Evolutionary conservation across 2,113 vertebrate species (phyloP).

Genomic region (Anguilla rostrata): DNA sequence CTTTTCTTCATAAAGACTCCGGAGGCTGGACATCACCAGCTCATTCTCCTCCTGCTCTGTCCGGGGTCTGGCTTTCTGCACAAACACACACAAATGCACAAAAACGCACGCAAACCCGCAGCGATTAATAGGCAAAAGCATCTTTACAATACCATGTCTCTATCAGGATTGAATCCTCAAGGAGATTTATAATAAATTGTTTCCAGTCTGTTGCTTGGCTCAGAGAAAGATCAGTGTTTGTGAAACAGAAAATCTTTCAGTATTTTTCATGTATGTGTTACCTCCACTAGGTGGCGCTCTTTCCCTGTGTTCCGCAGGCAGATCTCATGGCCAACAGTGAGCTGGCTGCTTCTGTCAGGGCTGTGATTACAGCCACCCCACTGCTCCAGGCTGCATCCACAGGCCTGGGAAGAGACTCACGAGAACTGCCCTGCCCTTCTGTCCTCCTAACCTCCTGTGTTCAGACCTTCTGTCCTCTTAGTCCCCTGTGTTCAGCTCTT

Average conservation of each 20-base stretch:
- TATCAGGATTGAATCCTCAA: background rate
- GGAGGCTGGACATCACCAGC: constrained; percentile 79
- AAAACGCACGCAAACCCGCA: background rate
- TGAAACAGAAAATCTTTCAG: background rate
- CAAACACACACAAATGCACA: constrained; percentile 23
- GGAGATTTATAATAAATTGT: background rate
- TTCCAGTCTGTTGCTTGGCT: background rate
- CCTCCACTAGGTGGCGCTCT: constrained; percentile 1
- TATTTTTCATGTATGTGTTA: background rate
- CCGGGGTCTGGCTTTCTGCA: constrained; percentile 84
- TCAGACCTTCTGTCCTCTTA: background rate
- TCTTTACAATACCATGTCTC: background rate
- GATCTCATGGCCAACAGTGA: background rate
- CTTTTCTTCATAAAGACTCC: constrained; percentile 85
- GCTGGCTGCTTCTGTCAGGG: background rate
- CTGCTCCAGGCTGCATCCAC: background rate
- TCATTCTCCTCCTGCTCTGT: constrained; percentile 93
- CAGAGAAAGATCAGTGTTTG: background rate
- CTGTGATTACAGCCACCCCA: background rate
- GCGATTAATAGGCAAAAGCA: background rate
- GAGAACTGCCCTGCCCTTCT: too few relatives aligned
- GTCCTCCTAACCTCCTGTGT: background rate
- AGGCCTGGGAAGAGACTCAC: background rate
- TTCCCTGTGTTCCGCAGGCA: background rate
- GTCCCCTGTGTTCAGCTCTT: too few relatives aligned